These are phyloP conservation scores for Portevinia maculata DNA, from an alignment of 2,888 invertebrate species.

Conservation along the genomic window DNA sequence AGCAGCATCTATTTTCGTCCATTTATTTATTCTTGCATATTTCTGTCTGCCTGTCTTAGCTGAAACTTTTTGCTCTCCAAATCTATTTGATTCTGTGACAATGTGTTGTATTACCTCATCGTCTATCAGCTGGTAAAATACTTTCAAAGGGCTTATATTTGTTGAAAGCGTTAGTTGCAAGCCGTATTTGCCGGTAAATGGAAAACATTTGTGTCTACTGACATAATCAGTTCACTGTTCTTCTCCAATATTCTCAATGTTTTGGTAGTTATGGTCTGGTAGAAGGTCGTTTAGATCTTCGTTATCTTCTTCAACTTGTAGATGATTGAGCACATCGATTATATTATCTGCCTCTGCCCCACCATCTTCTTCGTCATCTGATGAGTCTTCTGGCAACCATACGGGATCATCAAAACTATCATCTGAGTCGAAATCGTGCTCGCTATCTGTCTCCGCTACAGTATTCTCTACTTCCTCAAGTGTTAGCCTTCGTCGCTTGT, in stretches of 20 bases:
- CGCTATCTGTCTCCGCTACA: too few species aligned
- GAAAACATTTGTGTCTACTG: background rate
- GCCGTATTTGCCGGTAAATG: too few species aligned
- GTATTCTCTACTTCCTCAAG: background rate
- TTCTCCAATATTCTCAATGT: background rate
- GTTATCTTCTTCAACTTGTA: conserved; percentile 1
- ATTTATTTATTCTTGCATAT: too few species aligned
- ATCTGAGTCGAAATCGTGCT: conserved; percentile 12
- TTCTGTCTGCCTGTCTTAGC: conserved; percentile 9
- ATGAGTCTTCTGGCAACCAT: conserved; percentile 6
- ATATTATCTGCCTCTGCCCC: conserved; percentile 2
- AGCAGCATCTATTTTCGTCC: too few species aligned
- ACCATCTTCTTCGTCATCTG: conserved; percentile 17
- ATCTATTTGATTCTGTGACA: background rate
- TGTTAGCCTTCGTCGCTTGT: conserved; percentile 9
- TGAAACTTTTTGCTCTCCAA: conserved; percentile 9
- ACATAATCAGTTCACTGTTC: conserved; percentile 4
- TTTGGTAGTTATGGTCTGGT: background rate
- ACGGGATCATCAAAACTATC: conserved; percentile 5
- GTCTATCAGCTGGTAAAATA: conserved; percentile 6
- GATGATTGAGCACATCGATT: too few species aligned
- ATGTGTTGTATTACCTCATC: conserved; percentile 6
- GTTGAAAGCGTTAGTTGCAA: background rate
- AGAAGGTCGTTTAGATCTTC: conserved; percentile 2
- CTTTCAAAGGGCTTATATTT: conserved; percentile 3